Evolutionary conservation across 2,888 invertebrate genomes (phyloP).

Genomic region (Alsophila aescularia): DNA sequence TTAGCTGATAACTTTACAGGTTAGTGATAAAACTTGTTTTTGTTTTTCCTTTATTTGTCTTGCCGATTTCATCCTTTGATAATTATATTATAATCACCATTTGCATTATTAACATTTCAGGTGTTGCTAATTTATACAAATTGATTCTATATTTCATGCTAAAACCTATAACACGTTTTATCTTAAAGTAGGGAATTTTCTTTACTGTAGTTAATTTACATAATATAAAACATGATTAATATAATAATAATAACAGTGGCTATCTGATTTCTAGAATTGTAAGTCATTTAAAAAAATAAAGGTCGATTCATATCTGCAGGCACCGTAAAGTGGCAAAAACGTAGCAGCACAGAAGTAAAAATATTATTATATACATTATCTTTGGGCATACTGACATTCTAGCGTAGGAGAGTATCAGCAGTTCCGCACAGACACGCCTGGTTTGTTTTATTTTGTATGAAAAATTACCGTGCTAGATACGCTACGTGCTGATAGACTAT

Average conservation of each 20-base stretch:
- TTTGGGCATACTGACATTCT: too few species aligned
- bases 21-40: slow-evolving; percentile 49
- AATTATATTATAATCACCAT: slow-evolving; percentile 51
- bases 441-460: too few species aligned
- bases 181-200: slow-evolving; percentile 13
- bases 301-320: too few species aligned
- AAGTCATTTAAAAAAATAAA: too few species aligned
- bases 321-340: too few species aligned
- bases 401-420: too few species aligned
- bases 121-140: slow-evolving; percentile 68
- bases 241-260: background rate
- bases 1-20: slow-evolving; percentile 44
- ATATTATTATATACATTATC: too few species aligned
- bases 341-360: too few species aligned
- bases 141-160: slow-evolving; percentile 45
- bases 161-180: slow-evolving; percentile 36
- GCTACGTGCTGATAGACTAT: too few species aligned
- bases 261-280: background rate
- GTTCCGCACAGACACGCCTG: too few species aligned
- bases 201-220: background rate
- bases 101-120: slow-evolving; percentile 57
- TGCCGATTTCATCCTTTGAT: slow-evolving; percentile 41
- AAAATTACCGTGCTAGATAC: too few species aligned
- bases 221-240: slow-evolving; percentile 1
- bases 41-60: slow-evolving; percentile 43